Base-by-base conservation (phyloP, 2,888 invertebrate genomes). In the Cremastinae sp. region DNA sequence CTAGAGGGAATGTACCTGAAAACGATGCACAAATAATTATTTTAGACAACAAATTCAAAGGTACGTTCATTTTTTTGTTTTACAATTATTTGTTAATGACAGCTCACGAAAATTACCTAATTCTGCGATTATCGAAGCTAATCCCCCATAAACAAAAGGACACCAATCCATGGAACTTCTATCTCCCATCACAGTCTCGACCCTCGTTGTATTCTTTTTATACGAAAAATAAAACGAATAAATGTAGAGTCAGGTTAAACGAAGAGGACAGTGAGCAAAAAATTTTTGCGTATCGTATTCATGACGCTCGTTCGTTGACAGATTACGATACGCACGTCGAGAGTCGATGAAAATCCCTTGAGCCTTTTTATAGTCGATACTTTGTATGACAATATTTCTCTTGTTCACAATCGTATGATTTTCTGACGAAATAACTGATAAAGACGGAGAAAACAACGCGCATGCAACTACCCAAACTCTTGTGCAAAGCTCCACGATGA, bases 1-100 rank as follows among this genome's bases (percentile, higher is more conserved):
- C 98, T 83, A 98, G 95, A n/a, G 98, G 98, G 91, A 98, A 98
- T 45, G 98, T 98, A 81, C 97, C 97, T 96, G 84, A 10, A 88
- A 56, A 59, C 88, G 53, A 65, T 61, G 36, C 54, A 69, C 54
- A 38, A 51, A 47, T 34, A 16, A 9, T 18, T 59, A 10, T n/a
- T 18, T n/a, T 9, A 9, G 12, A 34, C 3, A 2, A 10, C 8
- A 16, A 16, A 4, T 10, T 18, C 2, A 14, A 20, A 8, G 8
- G 2, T 12, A 7, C n/a, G 1, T 38, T 34, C n/a, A n/a, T 53
- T 22, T 28, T 41, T 9, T 53, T 10, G 28, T 8, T 53, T n/a
- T n/a, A n/a, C n/a, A 28, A 41, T 56, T 12, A 43, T 78, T 75
- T 73, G 36, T 38, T 8, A 3, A n/a, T 41, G 20, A 14, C 1